A percentile compares a stretch with the other conserved stretches of the same genome.
phyloP scores from a whole-genome alignment of 1,140 invertebrate genomes.

The Cataglyphis hispanica region DNA sequence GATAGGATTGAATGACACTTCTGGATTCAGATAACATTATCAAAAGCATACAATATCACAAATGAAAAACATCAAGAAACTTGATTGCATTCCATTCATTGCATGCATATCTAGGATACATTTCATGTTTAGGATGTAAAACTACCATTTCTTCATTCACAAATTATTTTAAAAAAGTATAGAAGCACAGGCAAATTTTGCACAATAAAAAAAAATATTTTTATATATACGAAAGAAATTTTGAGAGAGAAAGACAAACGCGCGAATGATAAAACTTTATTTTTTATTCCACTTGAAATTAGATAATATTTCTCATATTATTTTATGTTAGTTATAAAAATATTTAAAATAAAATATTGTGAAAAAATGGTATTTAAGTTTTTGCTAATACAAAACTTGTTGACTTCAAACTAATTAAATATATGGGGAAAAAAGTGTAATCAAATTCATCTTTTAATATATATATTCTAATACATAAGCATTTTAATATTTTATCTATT shows the following conservation, averaged over 20 bases:
- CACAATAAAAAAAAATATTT: conserved; percentile 8
- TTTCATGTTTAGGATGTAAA: background rate
- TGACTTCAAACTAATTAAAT: background rate
- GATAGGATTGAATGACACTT: conserved; percentile 54
- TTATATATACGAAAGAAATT: background rate
- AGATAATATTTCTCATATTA: background rate
- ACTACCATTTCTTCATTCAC: background rate
- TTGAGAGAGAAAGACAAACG: background rate
- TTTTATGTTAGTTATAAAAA: background rate
- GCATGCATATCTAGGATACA: conserved; percentile 25
- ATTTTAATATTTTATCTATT: conserved; percentile 23
- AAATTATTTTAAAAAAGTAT: background rate
- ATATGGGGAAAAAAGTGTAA: background rate
- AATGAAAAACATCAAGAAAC: conserved; percentile 57
- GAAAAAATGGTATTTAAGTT: background rate
- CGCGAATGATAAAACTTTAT: background rate
- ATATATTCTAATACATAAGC: background rate
- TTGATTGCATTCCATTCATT: conserved; percentile 42
- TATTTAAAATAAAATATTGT: background rate
- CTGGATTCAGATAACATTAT: conserved; percentile 61
- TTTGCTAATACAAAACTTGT: background rate
- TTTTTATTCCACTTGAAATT: background rate
- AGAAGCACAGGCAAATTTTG: background rate
- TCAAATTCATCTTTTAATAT: conserved; percentile 11
- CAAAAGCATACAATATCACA: conserved; percentile 41